These are phyloP conservation scores for Rhingia rostrata DNA, from an alignment of 2,888 invertebrate species.

Conservation along the genomic window DNA sequence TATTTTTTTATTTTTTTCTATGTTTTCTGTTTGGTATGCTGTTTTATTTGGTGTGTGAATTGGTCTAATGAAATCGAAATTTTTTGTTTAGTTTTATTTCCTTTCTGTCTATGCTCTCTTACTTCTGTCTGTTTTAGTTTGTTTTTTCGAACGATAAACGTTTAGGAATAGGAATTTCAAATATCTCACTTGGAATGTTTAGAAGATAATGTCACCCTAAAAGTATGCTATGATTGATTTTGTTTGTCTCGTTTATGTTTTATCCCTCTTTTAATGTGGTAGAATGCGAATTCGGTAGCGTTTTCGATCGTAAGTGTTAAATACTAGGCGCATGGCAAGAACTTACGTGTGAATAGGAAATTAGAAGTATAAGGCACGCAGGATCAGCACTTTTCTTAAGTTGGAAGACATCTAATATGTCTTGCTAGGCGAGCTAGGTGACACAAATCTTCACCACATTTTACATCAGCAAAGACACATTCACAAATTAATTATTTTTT, in stretches of 20 bases:
- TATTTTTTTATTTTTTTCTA: conserved; percentile 47
- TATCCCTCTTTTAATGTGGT: conserved; percentile 6
- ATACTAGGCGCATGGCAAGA: too few relatives aligned
- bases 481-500: too few relatives aligned
- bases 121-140: not conserved
- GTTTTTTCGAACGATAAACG: conserved; percentile 21
- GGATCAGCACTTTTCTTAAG: too few relatives aligned
- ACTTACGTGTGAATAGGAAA: too few relatives aligned
- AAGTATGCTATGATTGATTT: conserved; percentile 39
- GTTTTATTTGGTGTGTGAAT: conserved; percentile 52
- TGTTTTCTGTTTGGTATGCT: conserved; percentile 16
- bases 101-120: conserved; percentile 20
- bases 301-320: too few relatives aligned
- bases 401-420: too few relatives aligned
- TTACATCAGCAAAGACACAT: too few relatives aligned
- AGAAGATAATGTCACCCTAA: conserved; percentile 63
- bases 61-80: conserved; percentile 45
- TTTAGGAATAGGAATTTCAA: conserved; percentile 31
- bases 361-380: too few relatives aligned
- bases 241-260: not conserved
- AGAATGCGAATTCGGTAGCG: not conserved
- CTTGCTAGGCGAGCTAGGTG: too few relatives aligned
- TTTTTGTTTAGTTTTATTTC: conserved; percentile 20
- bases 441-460: too few relatives aligned
- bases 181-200: conserved; percentile 69